A percentile compares a stretch with the other conserved stretches of the same genome.
Conservation (phyloP, 2,113 vertebrate genomes). For the Chloebia gouldiae region DNA sequence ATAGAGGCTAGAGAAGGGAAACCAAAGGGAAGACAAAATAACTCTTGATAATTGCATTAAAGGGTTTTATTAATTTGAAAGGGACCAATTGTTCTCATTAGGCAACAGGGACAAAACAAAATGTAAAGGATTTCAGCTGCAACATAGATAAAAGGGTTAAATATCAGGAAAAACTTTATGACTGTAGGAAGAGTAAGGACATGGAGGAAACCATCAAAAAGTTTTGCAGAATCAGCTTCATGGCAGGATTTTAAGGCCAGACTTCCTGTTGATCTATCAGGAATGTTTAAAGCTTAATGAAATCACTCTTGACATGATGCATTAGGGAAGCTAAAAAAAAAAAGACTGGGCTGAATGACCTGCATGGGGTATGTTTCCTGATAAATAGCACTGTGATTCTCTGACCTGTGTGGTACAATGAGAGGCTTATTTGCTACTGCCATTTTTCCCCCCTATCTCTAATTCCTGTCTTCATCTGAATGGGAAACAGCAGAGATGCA, state of each 20-base stretch:
- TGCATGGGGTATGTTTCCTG: not conserved
- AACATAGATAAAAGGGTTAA: conserved; percentile 9
- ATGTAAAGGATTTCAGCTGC: not conserved
- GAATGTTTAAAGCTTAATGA: not conserved
- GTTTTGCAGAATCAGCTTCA: not conserved
- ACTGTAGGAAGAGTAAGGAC: not conserved
- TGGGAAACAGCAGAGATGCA: not conserved
- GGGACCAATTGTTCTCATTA: conserved; percentile 54
- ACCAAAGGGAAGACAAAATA: conserved; percentile 40
- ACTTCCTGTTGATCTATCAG: not conserved
- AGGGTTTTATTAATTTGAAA: conserved; percentile 25
- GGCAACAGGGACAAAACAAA: conserved; percentile 55
- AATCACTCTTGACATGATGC: not conserved
- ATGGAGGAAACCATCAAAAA: not conserved
- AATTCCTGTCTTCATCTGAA: not conserved
- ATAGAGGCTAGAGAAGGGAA: conserved; percentile 51
- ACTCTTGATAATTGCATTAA: conserved; percentile 42
- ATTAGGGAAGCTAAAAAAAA: not conserved
- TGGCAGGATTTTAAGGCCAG: not conserved
- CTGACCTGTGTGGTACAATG: not conserved
- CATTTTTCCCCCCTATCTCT: not conserved
- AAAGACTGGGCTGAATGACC: not conserved
- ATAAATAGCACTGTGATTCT: not conserved
- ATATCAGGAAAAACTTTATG: conserved; percentile 25
- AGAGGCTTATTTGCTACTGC: not conserved